Conservation (phyloP, 2,888 invertebrate genomes). For the Watsonalla cultraria region DNA sequence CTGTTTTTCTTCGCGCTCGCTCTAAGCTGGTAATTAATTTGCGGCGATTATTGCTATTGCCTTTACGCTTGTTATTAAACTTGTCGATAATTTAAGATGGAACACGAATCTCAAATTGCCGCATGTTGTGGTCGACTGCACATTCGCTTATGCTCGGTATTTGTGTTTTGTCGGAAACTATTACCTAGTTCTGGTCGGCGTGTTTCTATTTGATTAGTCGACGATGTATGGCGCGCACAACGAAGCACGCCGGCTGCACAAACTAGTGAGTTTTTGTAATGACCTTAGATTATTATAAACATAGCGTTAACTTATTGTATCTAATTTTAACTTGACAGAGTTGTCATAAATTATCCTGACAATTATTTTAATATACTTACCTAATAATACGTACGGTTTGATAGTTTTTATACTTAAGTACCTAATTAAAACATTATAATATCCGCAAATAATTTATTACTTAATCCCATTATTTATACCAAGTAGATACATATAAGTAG, state of each 20-base stretch:
- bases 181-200: conserved; percentile 37
- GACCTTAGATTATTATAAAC: background rate
- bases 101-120: conserved; percentile 70
- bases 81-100: conserved; percentile 74
- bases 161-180: conserved; percentile 54
- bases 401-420: no score
- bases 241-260: conserved; percentile 45
- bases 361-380: no score
- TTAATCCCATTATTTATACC: no score
- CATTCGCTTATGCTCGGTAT: conserved; percentile 52
- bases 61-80: conserved; percentile 70
- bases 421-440: no score
- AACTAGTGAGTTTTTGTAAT: conserved; percentile 49
- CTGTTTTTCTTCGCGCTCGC: conserved; percentile 60
- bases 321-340: conserved; percentile 17
- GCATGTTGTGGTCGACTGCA: conserved; percentile 59
- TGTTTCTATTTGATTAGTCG: conserved; percentile 52
- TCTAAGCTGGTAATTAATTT: conserved; percentile 65
- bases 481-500: no score
- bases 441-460: no score
- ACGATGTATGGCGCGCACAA: conserved; percentile 55
- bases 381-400: no score
- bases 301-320: conserved; percentile 8
- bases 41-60: conserved; percentile 66
- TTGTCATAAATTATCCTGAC: background rate